phyloP scores from a whole-genome alignment of 2,888 invertebrate species.

The Frankliniella intonsa region DNA sequence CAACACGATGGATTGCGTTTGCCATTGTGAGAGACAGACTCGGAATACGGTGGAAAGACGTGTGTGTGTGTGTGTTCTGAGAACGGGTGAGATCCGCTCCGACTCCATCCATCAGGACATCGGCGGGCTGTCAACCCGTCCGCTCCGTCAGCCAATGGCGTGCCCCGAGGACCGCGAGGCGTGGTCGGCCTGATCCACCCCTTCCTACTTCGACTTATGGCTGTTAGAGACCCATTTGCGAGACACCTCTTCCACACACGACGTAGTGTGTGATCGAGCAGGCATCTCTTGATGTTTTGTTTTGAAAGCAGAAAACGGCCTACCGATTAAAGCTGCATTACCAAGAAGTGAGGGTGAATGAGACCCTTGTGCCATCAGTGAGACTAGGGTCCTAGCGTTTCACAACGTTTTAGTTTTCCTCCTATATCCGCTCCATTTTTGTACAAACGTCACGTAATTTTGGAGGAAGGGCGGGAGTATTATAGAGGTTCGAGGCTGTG shows the following conservation, averaged over 20 bases:
- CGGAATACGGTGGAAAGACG: not conserved
- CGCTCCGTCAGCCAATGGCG: not conserved
- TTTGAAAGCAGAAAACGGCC: not conserved
- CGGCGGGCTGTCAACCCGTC: slow-evolving; percentile 15
- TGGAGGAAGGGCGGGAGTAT: not conserved
- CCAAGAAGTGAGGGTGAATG: not conserved
- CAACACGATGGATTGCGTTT: not conserved
- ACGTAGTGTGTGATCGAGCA: not conserved
- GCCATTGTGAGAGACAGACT: slow-evolving; percentile 8
- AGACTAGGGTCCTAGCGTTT: too few relatives aligned
- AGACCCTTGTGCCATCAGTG: too few relatives aligned
- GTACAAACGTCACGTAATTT: too few relatives aligned
- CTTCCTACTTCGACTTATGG: not conserved
- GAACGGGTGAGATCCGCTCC: not conserved
- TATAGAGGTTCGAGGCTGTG: too few relatives aligned
- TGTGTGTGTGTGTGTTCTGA: not conserved
- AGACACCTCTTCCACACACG: too few relatives aligned
- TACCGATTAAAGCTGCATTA: not conserved
- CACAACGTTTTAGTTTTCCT: too few relatives aligned
- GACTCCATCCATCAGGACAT: not conserved
- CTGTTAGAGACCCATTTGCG: not conserved
- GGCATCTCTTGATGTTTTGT: not conserved
- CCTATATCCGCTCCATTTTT: too few relatives aligned
- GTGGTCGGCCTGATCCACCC: not conserved
- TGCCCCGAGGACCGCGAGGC: not conserved